Conservation (phyloP, 2,113 vertebrate genomes). For the Okapia johnstoni region DNA sequence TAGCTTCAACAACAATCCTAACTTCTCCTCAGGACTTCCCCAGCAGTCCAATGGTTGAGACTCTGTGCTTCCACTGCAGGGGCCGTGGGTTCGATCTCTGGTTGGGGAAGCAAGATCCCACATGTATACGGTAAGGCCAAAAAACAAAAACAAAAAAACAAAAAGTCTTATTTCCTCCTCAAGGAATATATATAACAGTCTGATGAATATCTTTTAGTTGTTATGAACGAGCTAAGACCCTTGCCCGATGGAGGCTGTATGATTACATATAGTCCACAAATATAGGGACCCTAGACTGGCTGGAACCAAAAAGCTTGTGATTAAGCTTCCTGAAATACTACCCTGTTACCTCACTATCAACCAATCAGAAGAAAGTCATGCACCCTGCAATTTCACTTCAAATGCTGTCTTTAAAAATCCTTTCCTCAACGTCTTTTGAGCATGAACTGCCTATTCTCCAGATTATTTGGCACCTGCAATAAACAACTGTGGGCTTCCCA, state of each 20-base stretch:
- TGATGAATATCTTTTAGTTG: background rate
- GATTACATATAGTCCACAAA: background rate
- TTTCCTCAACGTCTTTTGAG: background rate
- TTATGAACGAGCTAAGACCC: background rate
- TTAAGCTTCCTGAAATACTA: background rate
- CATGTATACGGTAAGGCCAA: background rate
- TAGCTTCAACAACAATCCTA: background rate
- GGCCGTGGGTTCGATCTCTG: rapidly evolving
- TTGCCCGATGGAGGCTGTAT: too few species aligned
- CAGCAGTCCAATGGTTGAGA: background rate
- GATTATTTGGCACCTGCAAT: background rate
- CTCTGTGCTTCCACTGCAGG: background rate
- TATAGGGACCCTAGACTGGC: background rate
- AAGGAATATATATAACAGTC: background rate
- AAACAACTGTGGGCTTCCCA: background rate
- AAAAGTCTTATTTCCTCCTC: background rate
- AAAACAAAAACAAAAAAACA: background rate
- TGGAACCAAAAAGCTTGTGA: background rate
- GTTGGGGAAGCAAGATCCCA: background rate
- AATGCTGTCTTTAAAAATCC: background rate
- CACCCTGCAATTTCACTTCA: background rate
- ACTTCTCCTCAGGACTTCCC: background rate
- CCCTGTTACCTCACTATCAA: background rate
- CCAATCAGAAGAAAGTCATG: background rate
- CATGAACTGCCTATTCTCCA: background rate